A percentile compares a stretch with the other conserved stretches of the same genome.
Evolutionary conservation across 2,113 vertebrate genomes (phyloP).

Genomic region (Bos javanicus): DNA sequence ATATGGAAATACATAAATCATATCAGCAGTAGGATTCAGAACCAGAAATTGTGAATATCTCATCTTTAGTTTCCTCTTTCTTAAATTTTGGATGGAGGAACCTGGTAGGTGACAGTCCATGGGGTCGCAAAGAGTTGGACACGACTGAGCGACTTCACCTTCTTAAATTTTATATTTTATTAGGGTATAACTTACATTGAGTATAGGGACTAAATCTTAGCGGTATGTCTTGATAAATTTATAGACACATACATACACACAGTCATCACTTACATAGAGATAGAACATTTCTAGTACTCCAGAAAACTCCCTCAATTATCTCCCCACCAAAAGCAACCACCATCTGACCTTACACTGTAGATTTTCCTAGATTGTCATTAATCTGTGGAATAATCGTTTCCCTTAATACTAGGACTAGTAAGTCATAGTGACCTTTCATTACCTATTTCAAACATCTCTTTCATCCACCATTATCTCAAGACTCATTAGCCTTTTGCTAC

Average conservation of each 20-base stretch:
- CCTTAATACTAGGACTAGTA: not conserved
- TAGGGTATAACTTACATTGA: not conserved
- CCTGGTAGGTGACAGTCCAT: not conserved
- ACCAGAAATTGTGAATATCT: not conserved
- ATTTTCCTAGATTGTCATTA: not conserved
- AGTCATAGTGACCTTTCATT: not conserved
- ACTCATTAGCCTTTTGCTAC: not conserved
- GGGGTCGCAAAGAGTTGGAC: not conserved
- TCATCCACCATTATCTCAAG: not conserved
- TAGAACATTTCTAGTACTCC: not conserved
- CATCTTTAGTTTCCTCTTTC: not conserved
- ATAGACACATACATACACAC: not conserved
- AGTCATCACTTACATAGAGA: not conserved
- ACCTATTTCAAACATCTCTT: not conserved
- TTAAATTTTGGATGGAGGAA: not conserved
- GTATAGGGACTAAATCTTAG: not conserved
- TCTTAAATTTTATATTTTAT: not conserved
- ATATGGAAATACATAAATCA: not conserved
- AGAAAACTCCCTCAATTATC: not conserved
- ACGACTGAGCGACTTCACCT: not conserved
- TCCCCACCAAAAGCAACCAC: not conserved
- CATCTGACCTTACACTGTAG: not conserved
- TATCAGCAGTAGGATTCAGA: not conserved
- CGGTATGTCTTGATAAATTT: not conserved
- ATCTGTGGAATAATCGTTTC: not conserved